Base-by-base conservation (phyloP, 2,888 invertebrate species). In the Andricus curvator region DNA sequence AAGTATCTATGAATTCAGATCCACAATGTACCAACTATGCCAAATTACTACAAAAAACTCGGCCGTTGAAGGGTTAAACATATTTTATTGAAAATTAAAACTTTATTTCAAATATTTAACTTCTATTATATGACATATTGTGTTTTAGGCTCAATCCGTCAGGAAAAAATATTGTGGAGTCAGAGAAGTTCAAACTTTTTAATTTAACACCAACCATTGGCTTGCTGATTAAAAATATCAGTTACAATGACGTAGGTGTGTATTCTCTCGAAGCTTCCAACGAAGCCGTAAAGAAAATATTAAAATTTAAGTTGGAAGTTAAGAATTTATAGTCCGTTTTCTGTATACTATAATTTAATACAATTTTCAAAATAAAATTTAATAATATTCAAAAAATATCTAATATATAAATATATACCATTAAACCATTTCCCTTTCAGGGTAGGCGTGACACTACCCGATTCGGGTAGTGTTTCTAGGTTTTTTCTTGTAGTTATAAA, bases 241-340 rank as follows among this genome's bases (percentile, higher is more conserved):
- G 20, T 74, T 33, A n/a, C 1, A 33, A 56, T 56, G 56, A 74
- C 8, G n/a, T 56, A 29, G 74, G 74, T 51, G 9, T 56, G 20
- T 74, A 74, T 74, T 74, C 51, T 51, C n/a, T 74, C 4, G 51
- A 74, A 56, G 74, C 51, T 4, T 56, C 20, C 3, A 74, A 74
- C 51, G n/a, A 13, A 29, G 29, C 29, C 1, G 33, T 29, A 4
- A 56, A 33, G 20, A 74, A n/a, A 33, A 20, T 33, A 13, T 8
- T 56, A 9, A 74, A 74, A 33, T 74, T 74, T 15, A 51, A n/a
- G 29, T n/a, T 74, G 5, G 74, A 74, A n/a, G 51, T 74, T 51
- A 20, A 56, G 5, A 74, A 33, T 33, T 51, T 33, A 8, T 33
- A 33, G 48, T 33, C 11, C n/a, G 3, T 25, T 62, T n/a, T 3